Conservation (phyloP, 2,797 vertebrate species). For the Zenarchopterus dispar region DNA sequence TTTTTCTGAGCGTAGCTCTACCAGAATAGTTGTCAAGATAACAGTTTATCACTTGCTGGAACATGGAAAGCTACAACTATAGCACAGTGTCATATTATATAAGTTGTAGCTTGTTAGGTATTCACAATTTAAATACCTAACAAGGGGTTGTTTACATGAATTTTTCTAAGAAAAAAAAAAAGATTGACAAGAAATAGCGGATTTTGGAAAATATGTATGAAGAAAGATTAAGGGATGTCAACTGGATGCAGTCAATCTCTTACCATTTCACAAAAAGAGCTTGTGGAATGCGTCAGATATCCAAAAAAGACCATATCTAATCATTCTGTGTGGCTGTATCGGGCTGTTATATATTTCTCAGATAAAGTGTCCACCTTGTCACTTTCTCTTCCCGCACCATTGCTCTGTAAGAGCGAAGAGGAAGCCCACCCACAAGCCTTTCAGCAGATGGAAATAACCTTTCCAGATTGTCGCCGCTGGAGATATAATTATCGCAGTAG, state of each 20-base stretch:
- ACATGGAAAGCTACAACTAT: background rate
- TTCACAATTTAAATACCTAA: background rate
- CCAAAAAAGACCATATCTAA: background rate
- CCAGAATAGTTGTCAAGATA: background rate
- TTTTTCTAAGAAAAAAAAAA: no score
- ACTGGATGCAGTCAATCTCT: background rate
- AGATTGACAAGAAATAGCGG: no score
- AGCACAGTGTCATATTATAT: no score
- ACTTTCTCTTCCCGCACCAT: slow-evolving; percentile 19
- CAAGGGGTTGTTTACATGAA: no score
- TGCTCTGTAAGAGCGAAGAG: slow-evolving; percentile 29
- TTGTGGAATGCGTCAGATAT: background rate
- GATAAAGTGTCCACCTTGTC: background rate
- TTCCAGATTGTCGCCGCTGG: slow-evolving; percentile 66
- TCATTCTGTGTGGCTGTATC: background rate
- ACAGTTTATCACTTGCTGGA: background rate
- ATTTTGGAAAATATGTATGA: no score
- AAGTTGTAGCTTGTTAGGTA: background rate
- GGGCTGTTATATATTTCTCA: background rate
- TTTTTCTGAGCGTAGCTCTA: background rate
- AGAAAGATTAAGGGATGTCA: background rate
- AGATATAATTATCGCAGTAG: slow-evolving; percentile 68
- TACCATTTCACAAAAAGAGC: slow-evolving; percentile 2
- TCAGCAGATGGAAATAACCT: slow-evolving; percentile 72
- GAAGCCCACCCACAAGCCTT: slow-evolving; percentile 56